Evolutionary conservation across 2,113 vertebrate genomes (phyloP).

Genomic region (Hippocampus mohnikei): DNA sequence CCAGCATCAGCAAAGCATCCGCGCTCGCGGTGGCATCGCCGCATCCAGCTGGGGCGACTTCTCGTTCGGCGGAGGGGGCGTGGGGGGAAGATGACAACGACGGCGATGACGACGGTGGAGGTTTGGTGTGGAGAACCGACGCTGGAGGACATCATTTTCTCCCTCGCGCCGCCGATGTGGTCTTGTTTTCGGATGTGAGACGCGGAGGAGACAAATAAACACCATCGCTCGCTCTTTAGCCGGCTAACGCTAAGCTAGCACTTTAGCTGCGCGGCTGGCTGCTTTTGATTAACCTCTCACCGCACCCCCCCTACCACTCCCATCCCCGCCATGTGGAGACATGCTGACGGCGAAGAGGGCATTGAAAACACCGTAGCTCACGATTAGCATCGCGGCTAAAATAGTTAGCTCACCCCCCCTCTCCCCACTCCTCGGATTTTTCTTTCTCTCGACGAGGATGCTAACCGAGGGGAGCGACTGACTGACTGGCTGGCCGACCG

Average conservation of each 20-base stretch:
- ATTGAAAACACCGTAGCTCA: conserved; percentile 18
- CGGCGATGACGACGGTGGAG: neutral
- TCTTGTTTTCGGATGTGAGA: conserved; percentile 24
- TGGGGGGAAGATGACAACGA: conserved; percentile 37
- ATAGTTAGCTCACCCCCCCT: conserved; percentile 13
- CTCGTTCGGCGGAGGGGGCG: too few relatives aligned
- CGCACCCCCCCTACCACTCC: neutral
- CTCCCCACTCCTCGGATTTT: neutral
- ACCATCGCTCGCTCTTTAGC: conserved; percentile 27
- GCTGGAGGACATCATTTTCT: neutral
- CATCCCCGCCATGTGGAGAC: conserved; percentile 21
- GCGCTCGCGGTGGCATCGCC: conserved; percentile 7
- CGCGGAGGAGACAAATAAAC: conserved; percentile 47
- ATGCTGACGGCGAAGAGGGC: conserved; percentile 33
- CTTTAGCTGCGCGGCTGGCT: conserved; percentile 1
- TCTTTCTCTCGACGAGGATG: conserved; percentile 31
- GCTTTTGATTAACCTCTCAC: conserved; percentile 1
- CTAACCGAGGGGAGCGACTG: conserved; percentile 30
- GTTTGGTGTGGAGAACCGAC: conserved; percentile 3
- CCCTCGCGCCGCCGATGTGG: neutral
- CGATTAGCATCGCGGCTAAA: conserved; percentile 9
- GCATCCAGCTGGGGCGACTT: conserved; percentile 26
- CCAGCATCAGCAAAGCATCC: conserved; percentile 54
- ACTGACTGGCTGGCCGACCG: conserved; percentile 2
- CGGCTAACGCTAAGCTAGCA: conserved; percentile 43